A percentile compares a stretch with the other conserved stretches of the same genome.
These are phyloP conservation scores for Mustela lutreola DNA, from an alignment of 2,113 vertebrate species.

Conservation along the genomic window DNA sequence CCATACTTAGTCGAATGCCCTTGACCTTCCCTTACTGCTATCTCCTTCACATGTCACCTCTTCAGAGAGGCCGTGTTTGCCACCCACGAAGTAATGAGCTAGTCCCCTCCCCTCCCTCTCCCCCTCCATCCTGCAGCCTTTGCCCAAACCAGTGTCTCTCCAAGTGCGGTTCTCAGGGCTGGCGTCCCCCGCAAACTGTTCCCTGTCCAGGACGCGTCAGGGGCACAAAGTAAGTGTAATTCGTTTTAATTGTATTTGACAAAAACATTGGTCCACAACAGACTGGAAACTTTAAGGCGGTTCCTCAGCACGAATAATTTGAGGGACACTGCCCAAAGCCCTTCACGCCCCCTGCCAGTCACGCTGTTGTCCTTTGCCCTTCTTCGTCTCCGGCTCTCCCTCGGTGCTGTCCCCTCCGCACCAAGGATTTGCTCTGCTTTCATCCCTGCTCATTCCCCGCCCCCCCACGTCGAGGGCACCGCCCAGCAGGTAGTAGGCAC, in stretches of 20 bases:
- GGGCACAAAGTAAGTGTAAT: not conserved
- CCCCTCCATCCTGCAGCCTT: not conserved
- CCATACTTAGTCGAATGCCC: not conserved
- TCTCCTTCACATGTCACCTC: not conserved
- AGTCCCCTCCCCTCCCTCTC: not conserved
- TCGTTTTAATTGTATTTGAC: not conserved
- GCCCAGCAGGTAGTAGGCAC: fast-evolving
- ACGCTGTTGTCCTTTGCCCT: not conserved
- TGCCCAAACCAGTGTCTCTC: not conserved
- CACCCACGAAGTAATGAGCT: not conserved
- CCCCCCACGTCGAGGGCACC: not conserved
- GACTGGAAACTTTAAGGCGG: not conserved
- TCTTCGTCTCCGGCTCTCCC: not conserved
- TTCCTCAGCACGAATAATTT: not conserved
- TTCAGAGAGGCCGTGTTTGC: not conserved
- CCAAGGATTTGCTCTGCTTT: not conserved
- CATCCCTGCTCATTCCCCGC: not conserved
- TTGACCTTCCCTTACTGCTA: not conserved
- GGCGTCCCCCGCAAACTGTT: not conserved
- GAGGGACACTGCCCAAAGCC: not conserved
- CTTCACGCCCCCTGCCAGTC: not conserved
- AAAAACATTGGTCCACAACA: not conserved
- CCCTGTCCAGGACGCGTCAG: not conserved
- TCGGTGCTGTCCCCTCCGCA: not conserved
- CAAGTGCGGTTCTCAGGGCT: not conserved